These are phyloP conservation scores for Melanotaenia boesemani DNA, from an alignment of 2,797 vertebrate genomes.

Conservation along the genomic window DNA sequence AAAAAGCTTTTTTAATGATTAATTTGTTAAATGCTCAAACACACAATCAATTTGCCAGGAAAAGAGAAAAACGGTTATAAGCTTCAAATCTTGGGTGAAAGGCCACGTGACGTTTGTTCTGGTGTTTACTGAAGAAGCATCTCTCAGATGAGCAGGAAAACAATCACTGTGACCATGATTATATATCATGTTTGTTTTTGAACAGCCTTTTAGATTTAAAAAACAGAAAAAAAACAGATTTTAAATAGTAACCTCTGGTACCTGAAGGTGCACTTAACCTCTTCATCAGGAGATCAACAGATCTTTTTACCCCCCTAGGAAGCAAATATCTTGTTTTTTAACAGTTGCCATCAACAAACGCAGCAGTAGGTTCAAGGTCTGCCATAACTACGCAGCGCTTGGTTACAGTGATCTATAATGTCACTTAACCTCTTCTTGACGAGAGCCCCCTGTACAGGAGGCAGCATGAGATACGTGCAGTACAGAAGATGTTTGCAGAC, in stretches of 20 bases:
- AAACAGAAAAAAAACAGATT: too few species aligned
- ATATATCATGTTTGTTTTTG: not conserved
- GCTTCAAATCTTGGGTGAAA: conserved; percentile 1
- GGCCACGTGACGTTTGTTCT: not conserved
- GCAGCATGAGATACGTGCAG: not conserved
- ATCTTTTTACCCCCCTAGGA: too few species aligned
- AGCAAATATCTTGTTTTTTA: conserved; percentile 33
- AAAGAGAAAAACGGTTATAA: too few species aligned
- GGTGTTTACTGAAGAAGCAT: not conserved
- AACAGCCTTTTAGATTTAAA: not conserved
- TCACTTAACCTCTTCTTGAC: conserved; percentile 16
- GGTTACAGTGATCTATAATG: conserved; percentile 30
- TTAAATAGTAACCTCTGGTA: too few species aligned
- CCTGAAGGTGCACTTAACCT: not conserved
- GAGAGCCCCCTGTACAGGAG: not conserved
- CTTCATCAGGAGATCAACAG: too few species aligned
- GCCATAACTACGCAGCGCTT: conserved; percentile 12
- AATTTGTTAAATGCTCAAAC: too few species aligned
- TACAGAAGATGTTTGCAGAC: not conserved
- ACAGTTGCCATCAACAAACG: not conserved
- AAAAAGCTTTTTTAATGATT: too few species aligned
- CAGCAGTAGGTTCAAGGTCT: conserved; percentile 17
- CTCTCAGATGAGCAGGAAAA: not conserved
- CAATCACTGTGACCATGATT: not conserved
- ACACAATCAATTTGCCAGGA: too few species aligned